Conservation (phyloP, 2,113 vertebrate species). For the Varanus salvator region DNA sequence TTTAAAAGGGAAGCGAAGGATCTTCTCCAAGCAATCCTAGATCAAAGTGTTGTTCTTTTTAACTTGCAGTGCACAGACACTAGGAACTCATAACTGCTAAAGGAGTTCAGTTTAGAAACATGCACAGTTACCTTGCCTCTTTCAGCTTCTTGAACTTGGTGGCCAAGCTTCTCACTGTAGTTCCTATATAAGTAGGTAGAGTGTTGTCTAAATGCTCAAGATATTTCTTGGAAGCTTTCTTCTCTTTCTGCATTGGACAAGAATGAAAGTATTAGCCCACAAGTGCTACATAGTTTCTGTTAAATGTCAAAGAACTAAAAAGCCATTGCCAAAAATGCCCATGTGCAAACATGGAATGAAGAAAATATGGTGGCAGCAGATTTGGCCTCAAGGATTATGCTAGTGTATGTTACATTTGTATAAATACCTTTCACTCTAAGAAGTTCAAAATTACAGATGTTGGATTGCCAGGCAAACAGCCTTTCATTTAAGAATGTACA, state of each 20-base stretch:
- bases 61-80: not conserved
- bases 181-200: conserved; percentile 60
- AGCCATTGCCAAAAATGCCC: not conserved
- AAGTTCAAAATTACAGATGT: not conserved
- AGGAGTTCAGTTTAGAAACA: not conserved
- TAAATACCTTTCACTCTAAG: not conserved
- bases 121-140: conserved; percentile 65
- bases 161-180: conserved; percentile 69
- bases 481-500: not conserved
- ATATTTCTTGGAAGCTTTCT: conserved; percentile 66
- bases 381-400: conserved; percentile 10
- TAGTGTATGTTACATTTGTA: not conserved
- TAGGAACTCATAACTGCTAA: not conserved
- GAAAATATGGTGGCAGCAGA: not conserved
- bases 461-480: not conserved
- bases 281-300: not conserved
- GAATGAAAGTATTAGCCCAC: not conserved
- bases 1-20: not conserved
- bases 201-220: conserved; percentile 64
- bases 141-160: conserved; percentile 71
- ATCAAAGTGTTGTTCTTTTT: not conserved
- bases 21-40: not conserved
- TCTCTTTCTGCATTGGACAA: conserved; percentile 72
- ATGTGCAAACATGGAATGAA: not conserved
- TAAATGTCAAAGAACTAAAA: not conserved